A percentile compares a stretch with the other conserved stretches of the same genome.
Conservation (phyloP, 1,140 invertebrate genomes). For the Drosophila arawakana region DNA sequence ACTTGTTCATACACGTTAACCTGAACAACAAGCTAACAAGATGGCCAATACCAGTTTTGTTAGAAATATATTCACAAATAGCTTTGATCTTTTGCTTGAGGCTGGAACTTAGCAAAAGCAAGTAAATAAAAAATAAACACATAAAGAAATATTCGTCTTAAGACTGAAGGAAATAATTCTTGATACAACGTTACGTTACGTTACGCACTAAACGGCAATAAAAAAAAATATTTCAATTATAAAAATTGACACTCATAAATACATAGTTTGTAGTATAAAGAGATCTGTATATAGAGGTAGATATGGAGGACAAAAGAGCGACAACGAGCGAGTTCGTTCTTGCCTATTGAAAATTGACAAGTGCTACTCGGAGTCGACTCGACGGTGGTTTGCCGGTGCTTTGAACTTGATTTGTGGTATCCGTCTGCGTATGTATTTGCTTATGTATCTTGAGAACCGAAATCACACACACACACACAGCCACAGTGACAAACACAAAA, state of each 20-base stretch:
- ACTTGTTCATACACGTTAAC: constrained; percentile 28
- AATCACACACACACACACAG: background rate
- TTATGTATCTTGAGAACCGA: constrained; percentile 25
- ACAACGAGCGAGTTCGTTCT: constrained; percentile 6
- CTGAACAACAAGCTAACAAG: constrained; percentile 22
- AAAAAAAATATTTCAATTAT: constrained; percentile 45
- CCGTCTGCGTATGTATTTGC: constrained; percentile 35
- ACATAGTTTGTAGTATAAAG: background rate
- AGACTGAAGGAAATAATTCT: background rate
- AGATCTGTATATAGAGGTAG: constrained; percentile 17
- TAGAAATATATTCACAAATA: constrained; percentile 1
- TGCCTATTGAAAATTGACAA: constrained; percentile 39
- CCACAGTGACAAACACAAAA: background rate
- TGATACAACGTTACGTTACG: constrained; percentile 24
- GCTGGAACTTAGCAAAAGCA: background rate
- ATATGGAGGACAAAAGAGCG: constrained; percentile 55
- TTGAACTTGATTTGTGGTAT: constrained; percentile 75
- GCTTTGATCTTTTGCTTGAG: constrained; percentile 10
- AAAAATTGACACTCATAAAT: constrained; percentile 34
- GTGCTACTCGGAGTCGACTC: constrained; percentile 17
- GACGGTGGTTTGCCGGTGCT: constrained; percentile 48
- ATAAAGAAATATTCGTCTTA: constrained; percentile 18
- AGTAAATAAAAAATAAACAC: constrained; percentile 9
- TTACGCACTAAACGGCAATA: constrained; percentile 22
- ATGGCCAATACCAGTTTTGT: constrained; percentile 29